Base-by-base conservation (phyloP, 1,140 invertebrate genomes). In the Nixonia krombeini region DNA sequence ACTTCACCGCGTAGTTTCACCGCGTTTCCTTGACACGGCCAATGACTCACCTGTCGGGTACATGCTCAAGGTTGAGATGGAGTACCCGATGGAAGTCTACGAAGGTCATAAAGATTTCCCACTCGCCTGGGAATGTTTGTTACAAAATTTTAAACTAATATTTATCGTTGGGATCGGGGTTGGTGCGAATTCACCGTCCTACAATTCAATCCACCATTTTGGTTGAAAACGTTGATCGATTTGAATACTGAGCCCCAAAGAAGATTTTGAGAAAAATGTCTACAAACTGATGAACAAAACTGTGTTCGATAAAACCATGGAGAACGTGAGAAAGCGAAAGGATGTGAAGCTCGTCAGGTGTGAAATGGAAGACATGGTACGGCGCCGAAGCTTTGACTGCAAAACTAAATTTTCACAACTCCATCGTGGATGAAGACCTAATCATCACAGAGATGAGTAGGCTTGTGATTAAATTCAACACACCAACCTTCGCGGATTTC, bases 221-320 rank as follows among this genome's bases (percentile, higher is more conserved):
- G 76, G 76, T 46, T 86, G n/a, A 74, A 80, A 63, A 4, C 68
- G 2, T 87, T 84, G 56, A 83, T 85, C 17, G 78, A 85, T 31
- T 62, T 82, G 17, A 86, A 85, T 73, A 85, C 76, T 7, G 17
- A 74, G 68, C 23, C 74, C 76, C 1, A 78, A 41, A 44, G 80
- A 74, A 49, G 74, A 71, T 6, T 86, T 87, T 70, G 80, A 83
- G 53, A 85, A 86, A 73, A 75, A 85, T 46, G 77, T 85, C 31
- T 87, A 53, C 44, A 88, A 55, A 23, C 57, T 85, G 1, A 75
- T 83, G 65, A 86, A 82, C 52, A 86, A 86, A 56, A 40, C 67
- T 8, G 71, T 82, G 2, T 82, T 85, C 75, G 83, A 86, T 2
- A 85, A 86, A 72, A 85, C 77, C 1, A 82, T 86, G 66, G 80